Evolutionary conservation across 1,140 invertebrate species (phyloP).

Genomic region (Musca vetustissima): DNA sequence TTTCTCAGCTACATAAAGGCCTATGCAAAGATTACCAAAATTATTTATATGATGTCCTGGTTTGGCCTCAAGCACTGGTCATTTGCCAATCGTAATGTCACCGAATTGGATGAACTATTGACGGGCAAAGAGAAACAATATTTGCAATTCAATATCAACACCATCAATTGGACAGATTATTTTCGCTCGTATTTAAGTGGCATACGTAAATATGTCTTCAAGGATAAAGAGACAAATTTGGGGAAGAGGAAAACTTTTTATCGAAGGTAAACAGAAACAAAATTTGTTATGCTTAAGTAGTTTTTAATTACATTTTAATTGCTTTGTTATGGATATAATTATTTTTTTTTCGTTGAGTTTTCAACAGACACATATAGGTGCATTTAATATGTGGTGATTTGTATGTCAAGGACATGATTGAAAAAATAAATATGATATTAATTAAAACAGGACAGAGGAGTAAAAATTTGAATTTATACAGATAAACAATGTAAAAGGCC

Average conservation of each 20-base stretch:
- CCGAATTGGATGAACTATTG: constrained; percentile 47
- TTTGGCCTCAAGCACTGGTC: constrained; percentile 54
- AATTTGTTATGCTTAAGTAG: constrained; percentile 27
- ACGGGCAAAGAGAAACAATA: constrained; percentile 37
- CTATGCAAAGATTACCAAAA: constrained; percentile 50
- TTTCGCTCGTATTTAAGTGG: constrained; percentile 62
- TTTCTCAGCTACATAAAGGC: constrained; percentile 29
- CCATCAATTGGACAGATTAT: constrained; percentile 64
- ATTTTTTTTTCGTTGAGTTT: background rate
- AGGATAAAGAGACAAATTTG: constrained; percentile 57
- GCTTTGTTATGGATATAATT: background rate
- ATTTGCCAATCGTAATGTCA: constrained; percentile 53
- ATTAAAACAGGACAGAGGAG: too few species aligned
- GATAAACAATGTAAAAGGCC: too few species aligned
- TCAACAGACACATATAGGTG: constrained; percentile 22
- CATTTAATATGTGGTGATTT: constrained; percentile 29
- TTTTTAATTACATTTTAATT: constrained; percentile 55
- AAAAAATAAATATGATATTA: too few species aligned
- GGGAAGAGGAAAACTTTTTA: constrained; percentile 54
- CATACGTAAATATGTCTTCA: constrained; percentile 60
- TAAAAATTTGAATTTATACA: too few species aligned
- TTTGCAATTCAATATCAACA: constrained; percentile 57
- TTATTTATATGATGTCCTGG: constrained; percentile 56
- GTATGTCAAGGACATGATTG: too few species aligned
- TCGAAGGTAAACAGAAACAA: constrained; percentile 40